phyloP scores from a whole-genome alignment of 2,888 invertebrate genomes.

The Himalopsyche tibetana region DNA sequence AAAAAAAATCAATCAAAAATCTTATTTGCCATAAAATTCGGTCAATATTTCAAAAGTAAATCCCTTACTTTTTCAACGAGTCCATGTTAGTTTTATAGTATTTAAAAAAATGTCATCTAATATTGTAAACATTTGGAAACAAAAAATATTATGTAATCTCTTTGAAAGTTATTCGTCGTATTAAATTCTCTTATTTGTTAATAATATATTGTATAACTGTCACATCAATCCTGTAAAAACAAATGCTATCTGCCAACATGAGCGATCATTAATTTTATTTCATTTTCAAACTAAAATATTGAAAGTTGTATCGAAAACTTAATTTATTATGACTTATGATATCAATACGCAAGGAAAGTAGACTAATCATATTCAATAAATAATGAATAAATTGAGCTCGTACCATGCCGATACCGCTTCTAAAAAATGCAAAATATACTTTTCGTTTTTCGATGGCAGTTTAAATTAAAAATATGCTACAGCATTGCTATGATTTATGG shows the following conservation, averaged over 20 bases:
- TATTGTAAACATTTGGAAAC: too few species aligned
- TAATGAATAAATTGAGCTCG: constrained; percentile 39
- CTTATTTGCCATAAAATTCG: too few species aligned
- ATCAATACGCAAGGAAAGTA: not conserved
- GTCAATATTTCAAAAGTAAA: too few species aligned
- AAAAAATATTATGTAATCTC: too few species aligned
- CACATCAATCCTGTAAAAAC: too few species aligned
- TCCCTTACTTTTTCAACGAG: too few species aligned
- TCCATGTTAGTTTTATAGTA: too few species aligned
- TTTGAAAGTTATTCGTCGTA: too few species aligned
- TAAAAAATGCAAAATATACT: not conserved
- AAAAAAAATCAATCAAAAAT: too few species aligned
- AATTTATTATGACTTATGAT: not conserved
- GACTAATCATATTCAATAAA: constrained; percentile 13
- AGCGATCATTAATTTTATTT: not conserved
- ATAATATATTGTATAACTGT: too few species aligned
- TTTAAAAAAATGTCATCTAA: too few species aligned
- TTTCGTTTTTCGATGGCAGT: not conserved
- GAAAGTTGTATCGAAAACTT: constrained; percentile 38
- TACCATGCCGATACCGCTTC: constrained; percentile 38
- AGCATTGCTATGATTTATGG: not conserved
- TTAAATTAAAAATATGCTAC: not conserved
- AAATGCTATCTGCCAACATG: not conserved
- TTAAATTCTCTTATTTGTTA: too few species aligned
- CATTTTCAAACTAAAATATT: not conserved